Evolutionary conservation across 2,797 vertebrate genomes (phyloP).

Genomic region (Poecilia wingei): DNA sequence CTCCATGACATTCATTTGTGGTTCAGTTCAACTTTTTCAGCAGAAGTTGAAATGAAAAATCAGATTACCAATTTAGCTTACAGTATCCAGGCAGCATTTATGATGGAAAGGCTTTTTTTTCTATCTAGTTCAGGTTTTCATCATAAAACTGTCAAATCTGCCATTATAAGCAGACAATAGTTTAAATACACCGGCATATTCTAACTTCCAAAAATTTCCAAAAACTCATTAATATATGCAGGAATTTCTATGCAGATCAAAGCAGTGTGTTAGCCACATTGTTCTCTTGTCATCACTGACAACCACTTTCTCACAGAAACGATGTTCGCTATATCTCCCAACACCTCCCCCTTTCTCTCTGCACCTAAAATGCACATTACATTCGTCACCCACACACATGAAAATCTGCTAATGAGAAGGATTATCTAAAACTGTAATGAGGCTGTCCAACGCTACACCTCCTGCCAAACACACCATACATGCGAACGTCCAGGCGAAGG

Average conservation of each 20-base stretch:
- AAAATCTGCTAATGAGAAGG: slow-evolving; percentile 42
- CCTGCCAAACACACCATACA: slow-evolving; percentile 22
- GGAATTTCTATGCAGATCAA: background rate
- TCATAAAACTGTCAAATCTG: background rate
- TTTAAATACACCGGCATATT: background rate
- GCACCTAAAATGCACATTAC: background rate
- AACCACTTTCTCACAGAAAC: background rate
- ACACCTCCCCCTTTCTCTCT: slow-evolving; percentile 1
- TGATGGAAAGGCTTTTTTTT: background rate
- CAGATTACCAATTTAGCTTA: background rate
- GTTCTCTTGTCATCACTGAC: background rate
- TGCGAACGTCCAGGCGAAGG: slow-evolving; percentile 10
- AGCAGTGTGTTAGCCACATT: background rate
- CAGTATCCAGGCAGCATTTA: background rate
- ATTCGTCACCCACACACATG: background rate
- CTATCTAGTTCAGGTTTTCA: background rate
- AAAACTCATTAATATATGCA: background rate
- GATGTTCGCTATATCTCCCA: background rate
- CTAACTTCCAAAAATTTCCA: background rate
- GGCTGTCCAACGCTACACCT: slow-evolving; percentile 9
- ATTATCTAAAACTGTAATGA: slow-evolving; percentile 10
- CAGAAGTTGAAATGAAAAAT: background rate
- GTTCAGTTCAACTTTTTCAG: background rate
- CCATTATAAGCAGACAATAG: background rate
- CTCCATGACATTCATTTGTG: background rate